A percentile compares a stretch with the other conserved stretches of the same genome.
Conservation (phyloP, 37 sponge, comb jelly and placozoan genomes). For the Geodia barretti region DNA sequence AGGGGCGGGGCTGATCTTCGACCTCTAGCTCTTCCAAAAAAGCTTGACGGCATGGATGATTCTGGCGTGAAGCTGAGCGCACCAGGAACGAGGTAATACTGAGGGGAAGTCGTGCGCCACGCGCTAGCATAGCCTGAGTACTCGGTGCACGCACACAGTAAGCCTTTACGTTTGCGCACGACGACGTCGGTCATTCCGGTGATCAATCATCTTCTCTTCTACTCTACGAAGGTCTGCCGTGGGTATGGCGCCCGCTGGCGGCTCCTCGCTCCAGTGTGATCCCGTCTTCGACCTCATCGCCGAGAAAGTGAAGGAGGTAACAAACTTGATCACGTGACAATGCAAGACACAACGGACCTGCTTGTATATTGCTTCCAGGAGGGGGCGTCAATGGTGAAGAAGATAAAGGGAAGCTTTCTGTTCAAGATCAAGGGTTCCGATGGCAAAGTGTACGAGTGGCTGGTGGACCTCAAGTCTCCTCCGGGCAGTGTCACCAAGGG, state of each 20-base stretch:
- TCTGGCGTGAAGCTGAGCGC: neutral
- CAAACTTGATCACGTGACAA: neutral
- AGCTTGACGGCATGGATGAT: neutral
- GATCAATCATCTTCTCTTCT: too few species aligned
- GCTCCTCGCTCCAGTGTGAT: slow-evolving; percentile 40
- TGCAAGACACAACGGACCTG: neutral
- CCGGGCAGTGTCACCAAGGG: slow-evolving; percentile 75
- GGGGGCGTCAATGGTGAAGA: slow-evolving; percentile 79
- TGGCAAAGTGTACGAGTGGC: slow-evolving; percentile 55
- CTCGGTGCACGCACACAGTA: too few species aligned
- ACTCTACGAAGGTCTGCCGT: slow-evolving; percentile 1
- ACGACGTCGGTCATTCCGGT: too few species aligned
- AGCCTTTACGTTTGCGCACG: too few species aligned
- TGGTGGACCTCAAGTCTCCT: slow-evolving; percentile 84
- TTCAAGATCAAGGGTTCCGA: slow-evolving; percentile 73
- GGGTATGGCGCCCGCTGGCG: neutral
- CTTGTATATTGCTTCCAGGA: slow-evolving; percentile 34
- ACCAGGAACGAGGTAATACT: neutral
- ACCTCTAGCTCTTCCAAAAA: neutral
- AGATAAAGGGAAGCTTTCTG: slow-evolving; percentile 80
- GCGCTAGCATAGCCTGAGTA: neutral
- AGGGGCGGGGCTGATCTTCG: neutral
- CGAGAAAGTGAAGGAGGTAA: slow-evolving; percentile 40
- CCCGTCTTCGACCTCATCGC: slow-evolving; percentile 52
- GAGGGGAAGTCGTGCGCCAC: neutral